Evolutionary conservation across 2,113 vertebrate species (phyloP).

Genomic region (Lepus timidus): DNA sequence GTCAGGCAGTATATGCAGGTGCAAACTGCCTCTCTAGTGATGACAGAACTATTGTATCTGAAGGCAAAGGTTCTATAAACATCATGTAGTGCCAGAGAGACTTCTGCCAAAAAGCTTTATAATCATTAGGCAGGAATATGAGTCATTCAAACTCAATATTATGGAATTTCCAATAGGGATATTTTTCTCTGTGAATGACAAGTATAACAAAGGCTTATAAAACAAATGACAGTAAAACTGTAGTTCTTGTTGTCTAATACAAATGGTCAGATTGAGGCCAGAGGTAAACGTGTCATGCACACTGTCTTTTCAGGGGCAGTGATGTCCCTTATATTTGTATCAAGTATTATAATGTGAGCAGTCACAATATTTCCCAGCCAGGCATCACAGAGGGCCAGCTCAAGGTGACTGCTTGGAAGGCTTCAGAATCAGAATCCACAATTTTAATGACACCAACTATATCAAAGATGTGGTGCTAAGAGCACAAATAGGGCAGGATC

Average conservation of each 20-base stretch:
- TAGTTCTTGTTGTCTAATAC: slow-evolving; percentile 19
- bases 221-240: slow-evolving; percentile 41
- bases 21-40: background rate
- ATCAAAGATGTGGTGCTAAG: background rate
- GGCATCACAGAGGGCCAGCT: background rate
- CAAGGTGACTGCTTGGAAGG: background rate
- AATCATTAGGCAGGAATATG: slow-evolving; percentile 72
- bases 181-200: slow-evolving; percentile 68
- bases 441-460: background rate
- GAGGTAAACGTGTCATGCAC: background rate
- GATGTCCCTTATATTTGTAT: background rate
- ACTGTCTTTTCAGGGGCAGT: background rate
- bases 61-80: slow-evolving; percentile 43
- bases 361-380: background rate
- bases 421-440: background rate
- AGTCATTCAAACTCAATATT: slow-evolving; percentile 67
- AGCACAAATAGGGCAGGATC: background rate
- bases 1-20: background rate
- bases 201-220: slow-evolving; percentile 45
- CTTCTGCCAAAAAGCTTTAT: slow-evolving; percentile 26
- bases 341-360: background rate
- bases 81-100: slow-evolving; percentile 66
- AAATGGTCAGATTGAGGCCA: background rate
- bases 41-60: slow-evolving; percentile 33
- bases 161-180: slow-evolving; percentile 55